These are phyloP conservation scores for Poeciliopsis gracilis DNA, from an alignment of 2,797 vertebrate species.

Conservation along the genomic window DNA sequence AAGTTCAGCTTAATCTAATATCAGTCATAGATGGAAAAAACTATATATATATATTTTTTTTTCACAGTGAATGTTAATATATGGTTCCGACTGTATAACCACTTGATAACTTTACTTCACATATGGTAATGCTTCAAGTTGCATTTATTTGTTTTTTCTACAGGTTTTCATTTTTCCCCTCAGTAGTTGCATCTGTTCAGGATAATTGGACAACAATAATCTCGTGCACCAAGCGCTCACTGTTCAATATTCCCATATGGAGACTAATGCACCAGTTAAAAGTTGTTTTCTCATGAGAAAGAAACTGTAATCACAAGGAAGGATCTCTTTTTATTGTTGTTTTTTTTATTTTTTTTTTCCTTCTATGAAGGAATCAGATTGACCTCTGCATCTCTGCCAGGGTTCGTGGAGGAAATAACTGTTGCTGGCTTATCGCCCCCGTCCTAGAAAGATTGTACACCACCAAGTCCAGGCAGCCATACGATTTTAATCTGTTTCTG, in stretches of 20 bases:
- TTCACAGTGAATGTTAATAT: not conserved
- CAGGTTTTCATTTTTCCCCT: not conserved
- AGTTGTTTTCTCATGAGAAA: constrained; percentile 16
- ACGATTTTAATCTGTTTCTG: constrained; percentile 57
- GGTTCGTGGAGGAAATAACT: constrained; percentile 54
- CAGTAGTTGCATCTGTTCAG: constrained; percentile 17
- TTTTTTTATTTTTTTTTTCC: not conserved
- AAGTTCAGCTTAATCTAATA: not conserved
- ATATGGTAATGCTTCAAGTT: not conserved
- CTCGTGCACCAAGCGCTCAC: not conserved
- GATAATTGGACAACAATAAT: constrained; percentile 15
- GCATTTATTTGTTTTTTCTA: not conserved
- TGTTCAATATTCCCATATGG: constrained; percentile 5
- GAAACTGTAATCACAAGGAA: constrained; percentile 20
- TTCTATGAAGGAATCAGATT: constrained; percentile 32
- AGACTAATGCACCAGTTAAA: constrained; percentile 8
- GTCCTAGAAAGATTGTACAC: constrained; percentile 43
- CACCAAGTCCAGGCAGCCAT: constrained; percentile 34
- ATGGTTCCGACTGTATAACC: not conserved
- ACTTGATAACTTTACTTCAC: not conserved
- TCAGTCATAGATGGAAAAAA: not conserved
- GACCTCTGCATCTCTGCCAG: constrained; percentile 44
- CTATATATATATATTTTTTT: not conserved
- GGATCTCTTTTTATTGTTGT: constrained; percentile 6
- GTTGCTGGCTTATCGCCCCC: constrained; percentile 56